Conservation (phyloP, 2,888 invertebrate species). For the Cordylochernes scorpioides region DNA sequence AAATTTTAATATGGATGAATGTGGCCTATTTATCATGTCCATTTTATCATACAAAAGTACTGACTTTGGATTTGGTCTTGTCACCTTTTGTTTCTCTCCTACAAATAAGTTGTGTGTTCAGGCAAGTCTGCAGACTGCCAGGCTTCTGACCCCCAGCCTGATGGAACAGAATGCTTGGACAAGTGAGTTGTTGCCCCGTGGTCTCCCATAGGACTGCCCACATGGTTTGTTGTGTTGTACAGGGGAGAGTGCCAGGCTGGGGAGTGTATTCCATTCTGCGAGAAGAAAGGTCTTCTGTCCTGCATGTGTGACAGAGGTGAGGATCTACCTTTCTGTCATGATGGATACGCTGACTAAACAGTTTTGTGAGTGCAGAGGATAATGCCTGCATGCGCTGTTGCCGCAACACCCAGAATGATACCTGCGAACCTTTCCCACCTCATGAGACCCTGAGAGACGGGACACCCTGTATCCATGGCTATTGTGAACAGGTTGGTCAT, state of each 20-base stretch:
- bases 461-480: slow-evolving; percentile 83
- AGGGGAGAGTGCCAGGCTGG: slow-evolving; percentile 66
- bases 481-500: slow-evolving; percentile 54
- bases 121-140: slow-evolving; percentile 55
- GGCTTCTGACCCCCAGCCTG: slow-evolving; percentile 55
- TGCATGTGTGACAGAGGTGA: slow-evolving; percentile 85
- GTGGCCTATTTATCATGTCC: too few relatives aligned
- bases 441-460: slow-evolving; percentile 70
- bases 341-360: background rate
- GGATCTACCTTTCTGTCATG: slow-evolving; percentile 14
- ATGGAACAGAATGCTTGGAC: slow-evolving; percentile 66
- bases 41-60: too few relatives aligned
- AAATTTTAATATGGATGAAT: too few relatives aligned
- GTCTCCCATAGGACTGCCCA: too few relatives aligned
- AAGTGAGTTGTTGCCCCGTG: slow-evolving; percentile 17
- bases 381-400: slow-evolving; percentile 86
- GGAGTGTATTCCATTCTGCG: slow-evolving; percentile 80
- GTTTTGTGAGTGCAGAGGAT: slow-evolving; percentile 34
- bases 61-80: too few relatives aligned
- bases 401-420: slow-evolving; percentile 54
- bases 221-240: slow-evolving; percentile 3
- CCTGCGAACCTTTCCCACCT: slow-evolving; percentile 65
- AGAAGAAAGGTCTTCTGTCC: slow-evolving; percentile 66
- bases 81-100: too few relatives aligned
- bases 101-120: too few relatives aligned